phyloP scores from a whole-genome alignment of 2,797 vertebrate species.

The Anisognathus igniventris region DNA sequence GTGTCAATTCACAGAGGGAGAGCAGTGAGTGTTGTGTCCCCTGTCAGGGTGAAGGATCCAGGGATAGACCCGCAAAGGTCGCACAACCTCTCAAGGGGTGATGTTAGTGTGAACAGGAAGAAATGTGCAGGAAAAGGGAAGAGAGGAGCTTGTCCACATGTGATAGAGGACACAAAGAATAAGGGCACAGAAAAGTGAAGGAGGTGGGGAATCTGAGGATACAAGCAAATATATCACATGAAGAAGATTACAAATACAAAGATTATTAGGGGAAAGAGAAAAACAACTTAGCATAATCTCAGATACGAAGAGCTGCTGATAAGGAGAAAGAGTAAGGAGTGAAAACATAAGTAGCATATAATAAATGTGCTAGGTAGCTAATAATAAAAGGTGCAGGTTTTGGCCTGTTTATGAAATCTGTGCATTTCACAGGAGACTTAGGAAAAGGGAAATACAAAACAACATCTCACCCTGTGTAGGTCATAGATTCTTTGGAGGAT shows the following conservation, averaged over 20 bases:
- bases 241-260: neutral
- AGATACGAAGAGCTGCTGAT: neutral
- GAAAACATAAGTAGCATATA: neutral
- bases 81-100: fast-evolving
- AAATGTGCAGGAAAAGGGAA: neutral
- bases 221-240: neutral
- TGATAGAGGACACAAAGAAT: neutral
- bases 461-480: neutral
- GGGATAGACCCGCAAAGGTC: fast-evolving
- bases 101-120: neutral
- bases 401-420: neutral
- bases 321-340: neutral
- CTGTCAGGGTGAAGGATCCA: neutral
- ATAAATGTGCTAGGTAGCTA: neutral
- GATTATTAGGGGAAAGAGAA: neutral
- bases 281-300: neutral
- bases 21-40: neutral
- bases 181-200: neutral
- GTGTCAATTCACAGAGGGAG: neutral
- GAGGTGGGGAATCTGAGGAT: neutral
- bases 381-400: neutral
- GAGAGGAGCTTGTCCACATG: neutral
- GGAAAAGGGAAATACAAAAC: neutral
- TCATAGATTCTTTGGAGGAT: neutral
- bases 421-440: neutral